phyloP scores from a whole-genome alignment of 1,140 invertebrate species.

The Augochlora pura region DNA sequence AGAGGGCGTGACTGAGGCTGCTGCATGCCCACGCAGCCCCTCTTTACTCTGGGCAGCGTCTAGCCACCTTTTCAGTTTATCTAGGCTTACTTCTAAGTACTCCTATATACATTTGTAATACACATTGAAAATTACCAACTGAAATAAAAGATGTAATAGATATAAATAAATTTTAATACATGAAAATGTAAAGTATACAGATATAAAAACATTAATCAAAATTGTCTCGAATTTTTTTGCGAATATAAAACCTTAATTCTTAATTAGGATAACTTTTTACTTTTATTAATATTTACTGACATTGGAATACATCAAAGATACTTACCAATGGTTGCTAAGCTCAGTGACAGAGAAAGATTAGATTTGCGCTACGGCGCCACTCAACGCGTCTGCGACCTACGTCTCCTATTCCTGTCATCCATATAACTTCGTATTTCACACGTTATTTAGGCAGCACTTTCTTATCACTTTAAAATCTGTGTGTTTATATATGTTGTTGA shows the following conservation, averaged over 20 bases:
- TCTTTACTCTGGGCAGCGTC: constrained; percentile 79
- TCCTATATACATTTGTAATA: constrained; percentile 61
- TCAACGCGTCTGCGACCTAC: constrained; percentile 80
- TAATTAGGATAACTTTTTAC: background rate
- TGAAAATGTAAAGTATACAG: background rate
- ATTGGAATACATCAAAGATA: background rate
- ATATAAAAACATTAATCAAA: background rate
- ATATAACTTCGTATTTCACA: constrained; percentile 75
- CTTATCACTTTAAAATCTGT: constrained; percentile 21
- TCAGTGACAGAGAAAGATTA: constrained; percentile 10
- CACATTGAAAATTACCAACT: constrained; percentile 4
- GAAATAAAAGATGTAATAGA: background rate
- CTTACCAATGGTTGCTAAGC: constrained; percentile 30
- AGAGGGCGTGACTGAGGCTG: constrained; percentile 82
- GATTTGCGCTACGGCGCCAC: constrained; percentile 79
- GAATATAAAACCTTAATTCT: background rate
- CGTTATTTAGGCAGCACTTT: constrained; percentile 35
- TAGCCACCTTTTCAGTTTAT: constrained; percentile 74
- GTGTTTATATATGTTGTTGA: constrained; percentile 23
- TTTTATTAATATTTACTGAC: background rate
- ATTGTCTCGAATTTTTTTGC: background rate
- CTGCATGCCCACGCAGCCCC: constrained; percentile 83
- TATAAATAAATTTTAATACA: background rate
- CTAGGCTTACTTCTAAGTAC: constrained; percentile 39
- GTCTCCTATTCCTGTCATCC: constrained; percentile 80